phyloP scores from a whole-genome alignment of 2,113 vertebrate genomes.

The Microcebus griseorufus region DNA sequence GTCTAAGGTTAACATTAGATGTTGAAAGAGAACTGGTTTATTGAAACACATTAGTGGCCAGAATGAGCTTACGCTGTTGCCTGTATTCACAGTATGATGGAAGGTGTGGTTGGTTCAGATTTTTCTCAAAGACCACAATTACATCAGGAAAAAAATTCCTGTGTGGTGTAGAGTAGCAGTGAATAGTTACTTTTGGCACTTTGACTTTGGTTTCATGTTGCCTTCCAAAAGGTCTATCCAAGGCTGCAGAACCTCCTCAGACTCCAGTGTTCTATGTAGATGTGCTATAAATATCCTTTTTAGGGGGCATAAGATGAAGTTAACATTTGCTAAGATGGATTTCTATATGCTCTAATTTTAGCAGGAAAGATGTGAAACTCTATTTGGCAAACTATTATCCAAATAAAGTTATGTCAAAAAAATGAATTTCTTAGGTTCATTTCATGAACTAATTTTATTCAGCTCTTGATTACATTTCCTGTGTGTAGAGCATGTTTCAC shows the following conservation, averaged over 20 bases:
- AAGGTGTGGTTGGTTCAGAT: neutral
- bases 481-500: slow-evolving; percentile 61
- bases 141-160: neutral
- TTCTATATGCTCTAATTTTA: slow-evolving; percentile 65
- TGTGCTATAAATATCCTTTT: slow-evolving; percentile 21
- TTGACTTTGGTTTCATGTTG: neutral
- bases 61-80: neutral
- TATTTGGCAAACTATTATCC: slow-evolving; percentile 74
- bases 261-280: neutral
- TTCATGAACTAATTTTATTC: slow-evolving; percentile 73
- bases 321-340: slow-evolving; percentile 60
- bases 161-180: neutral
- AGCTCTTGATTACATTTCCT: slow-evolving; percentile 77
- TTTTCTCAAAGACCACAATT: neutral
- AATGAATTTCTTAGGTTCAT: slow-evolving; percentile 72
- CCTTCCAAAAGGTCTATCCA: neutral
- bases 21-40: neutral
- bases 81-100: neutral
- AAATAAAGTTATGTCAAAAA: slow-evolving; percentile 75
- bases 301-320: neutral
- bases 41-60: neutral
- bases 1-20: neutral
- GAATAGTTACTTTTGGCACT: neutral
- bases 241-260: neutral
- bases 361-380: slow-evolving; percentile 71